Evolutionary conservation across 2,888 invertebrate species (phyloP).

Genomic region (Hymenopus coronatus): DNA sequence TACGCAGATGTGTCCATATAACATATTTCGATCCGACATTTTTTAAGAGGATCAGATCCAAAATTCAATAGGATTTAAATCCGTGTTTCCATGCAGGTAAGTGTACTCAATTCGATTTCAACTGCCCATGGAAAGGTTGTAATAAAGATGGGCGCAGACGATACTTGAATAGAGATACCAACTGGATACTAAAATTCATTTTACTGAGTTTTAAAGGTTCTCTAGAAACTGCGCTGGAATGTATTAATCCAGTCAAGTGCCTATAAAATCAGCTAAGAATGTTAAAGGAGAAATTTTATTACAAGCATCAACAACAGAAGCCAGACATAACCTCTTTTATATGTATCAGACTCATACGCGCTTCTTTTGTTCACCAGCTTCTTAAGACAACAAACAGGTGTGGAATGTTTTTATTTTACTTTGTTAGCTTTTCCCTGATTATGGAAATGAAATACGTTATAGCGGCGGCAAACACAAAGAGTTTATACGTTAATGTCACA

Average conservation of each 20-base stretch:
- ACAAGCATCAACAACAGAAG: not conserved
- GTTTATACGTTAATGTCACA: too few species aligned
- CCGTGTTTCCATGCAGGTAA: too few species aligned
- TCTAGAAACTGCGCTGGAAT: not conserved
- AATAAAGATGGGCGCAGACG: too few species aligned
- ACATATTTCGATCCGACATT: too few species aligned
- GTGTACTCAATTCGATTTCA: too few species aligned
- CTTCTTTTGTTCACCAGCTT: not conserved
- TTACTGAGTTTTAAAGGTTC: too few species aligned
- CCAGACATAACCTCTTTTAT: not conserved
- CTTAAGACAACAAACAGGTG: too few species aligned
- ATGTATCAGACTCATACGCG: not conserved
- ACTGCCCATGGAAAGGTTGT: too few species aligned
- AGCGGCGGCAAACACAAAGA: not conserved
- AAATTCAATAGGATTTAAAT: too few species aligned
- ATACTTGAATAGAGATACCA: too few species aligned
- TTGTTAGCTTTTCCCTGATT: not conserved
- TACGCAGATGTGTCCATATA: too few species aligned
- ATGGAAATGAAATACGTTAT: not conserved
- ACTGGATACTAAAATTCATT: not conserved
- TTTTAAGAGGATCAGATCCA: too few species aligned
- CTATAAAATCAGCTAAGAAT: not conserved
- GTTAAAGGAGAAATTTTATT: not conserved
- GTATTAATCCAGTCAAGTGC: not conserved
- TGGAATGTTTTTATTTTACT: not conserved